Percentiles rank a stretch among this genome's conserved stretches.
phyloP scores from a whole-genome alignment of 2,888 invertebrate genomes.

The Busseola fusca region DNA sequence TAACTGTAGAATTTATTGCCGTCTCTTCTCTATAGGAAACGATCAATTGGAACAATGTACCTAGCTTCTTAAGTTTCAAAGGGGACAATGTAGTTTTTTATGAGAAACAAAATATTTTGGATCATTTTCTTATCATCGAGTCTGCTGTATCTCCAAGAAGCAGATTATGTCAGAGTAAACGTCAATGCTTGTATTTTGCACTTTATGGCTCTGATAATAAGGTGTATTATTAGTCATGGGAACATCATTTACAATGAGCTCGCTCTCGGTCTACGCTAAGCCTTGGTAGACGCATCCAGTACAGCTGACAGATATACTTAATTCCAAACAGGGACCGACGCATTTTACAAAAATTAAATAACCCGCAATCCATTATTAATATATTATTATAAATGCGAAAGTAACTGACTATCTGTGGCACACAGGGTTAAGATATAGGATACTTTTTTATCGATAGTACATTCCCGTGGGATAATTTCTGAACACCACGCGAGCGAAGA shows the following conservation, averaged over 20 bases:
- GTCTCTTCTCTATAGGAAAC: no score
- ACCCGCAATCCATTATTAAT: not conserved
- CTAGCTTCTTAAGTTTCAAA: no score
- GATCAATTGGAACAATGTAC: no score
- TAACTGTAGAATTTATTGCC: no score
- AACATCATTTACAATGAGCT: not conserved
- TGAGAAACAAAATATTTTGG: not conserved
- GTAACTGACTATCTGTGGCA: not conserved
- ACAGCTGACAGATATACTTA: not conserved
- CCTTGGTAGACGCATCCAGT: not conserved
- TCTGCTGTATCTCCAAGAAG: not conserved
- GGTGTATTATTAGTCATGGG: not conserved
- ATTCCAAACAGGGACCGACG: not conserved
- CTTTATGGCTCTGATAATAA: not conserved
- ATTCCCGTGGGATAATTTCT: not conserved
- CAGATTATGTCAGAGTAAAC: not conserved
- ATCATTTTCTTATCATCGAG: not conserved
- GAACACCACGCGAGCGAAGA: not conserved
- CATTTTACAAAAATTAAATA: not conserved
- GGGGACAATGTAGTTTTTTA: not conserved
- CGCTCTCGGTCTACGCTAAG: not conserved
- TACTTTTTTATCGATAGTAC: not conserved
- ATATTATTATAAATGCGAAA: not conserved
- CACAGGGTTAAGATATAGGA: not conserved
- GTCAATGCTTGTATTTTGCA: not conserved